Evolutionary conservation across 1,140 invertebrate species (phyloP), one percentile per base, ranked within the genome.

Genomic region (Lycorma delicatula): DNA sequence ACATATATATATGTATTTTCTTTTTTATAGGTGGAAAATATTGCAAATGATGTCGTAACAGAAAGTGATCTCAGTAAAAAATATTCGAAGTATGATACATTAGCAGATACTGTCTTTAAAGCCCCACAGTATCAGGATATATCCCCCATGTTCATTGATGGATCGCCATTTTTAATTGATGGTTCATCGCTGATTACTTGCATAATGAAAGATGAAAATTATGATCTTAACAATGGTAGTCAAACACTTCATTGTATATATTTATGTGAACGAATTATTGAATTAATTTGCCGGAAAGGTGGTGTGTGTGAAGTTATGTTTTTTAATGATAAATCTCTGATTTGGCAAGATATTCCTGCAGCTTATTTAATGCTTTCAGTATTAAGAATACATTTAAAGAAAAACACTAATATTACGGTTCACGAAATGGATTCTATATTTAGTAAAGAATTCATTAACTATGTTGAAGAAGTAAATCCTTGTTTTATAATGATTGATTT

Each of bases 101-200:
- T n/a, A n/a, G n/a, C n/a, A n/a, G n/a, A n/a, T n/a, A n/a, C n/a
- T n/a, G n/a, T n/a, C n/a, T n/a, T n/a, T n/a, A n/a, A n/a, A n/a
- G n/a, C n/a, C n/a, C n/a, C n/a, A n/a, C n/a, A n/a, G n/a, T 58
- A 53, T 20, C 31, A 58, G 9, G 58, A 60, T 31, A 60, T 60
- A 22, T 48, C 54, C 4, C 36, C 18, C 25, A 18, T 36, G 25
- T 49, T 60, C 25, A 52, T 49, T 9, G 52, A 60, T 27, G 53
- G 58, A 23, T 28, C 41, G 16, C n/a, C 26, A 29, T 60, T 60
- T 16, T 26, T 60, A 4, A 26, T 60, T 2, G 58, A 60, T 56
- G 58, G 53, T 3, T 51, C 54, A 12, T 49, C 46, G 6, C 18
- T 60, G n/a, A 23, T 56, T 7, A 16, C 47, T 22, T 18, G 46